Evolutionary conservation across 2,797 vertebrate genomes (phyloP), one percentile per base, ranked within the genome.

Genomic region (Hirundo rustica): DNA sequence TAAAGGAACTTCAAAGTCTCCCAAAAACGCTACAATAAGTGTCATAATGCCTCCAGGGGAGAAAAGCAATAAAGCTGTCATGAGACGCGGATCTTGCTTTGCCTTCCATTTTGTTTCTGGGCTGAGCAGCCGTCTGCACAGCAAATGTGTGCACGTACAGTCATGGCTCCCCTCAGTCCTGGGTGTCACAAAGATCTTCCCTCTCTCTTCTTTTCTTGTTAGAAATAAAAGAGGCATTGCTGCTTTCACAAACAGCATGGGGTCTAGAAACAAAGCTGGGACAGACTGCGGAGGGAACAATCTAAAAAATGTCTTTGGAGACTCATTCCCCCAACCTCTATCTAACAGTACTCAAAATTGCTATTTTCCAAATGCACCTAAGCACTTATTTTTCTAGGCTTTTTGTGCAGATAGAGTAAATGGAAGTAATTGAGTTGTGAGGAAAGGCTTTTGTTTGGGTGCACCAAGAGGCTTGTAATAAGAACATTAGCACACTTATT

Each of bases 1-100:
- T 93, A 96, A 96, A 96, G 85, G 89, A 96, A 96, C 94, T 95
- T 96, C 95, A 97, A 96, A 96, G 95, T 81, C 91, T 92, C 88
- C 94, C 66, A 81, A 96, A 96, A 94, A 96, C 14, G 79, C 88
- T 96, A 92, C 93, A 92, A 14, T 92, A 93, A 94, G 76, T 90
- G 88, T 90, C 16, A 32, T 71, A 88, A 90, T 76, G 85, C 83
- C 95, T 95, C 67, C 64, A 66, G 96, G 95, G 94, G n/a, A 94
- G 82, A 74, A 92, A 85, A 94, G 92, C 87, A 91, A 91, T 95
- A 90, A 92, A 85, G 73, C 85, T 93, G 95, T 89, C 95, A 82
- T 61, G 64, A 93, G 89, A 66, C 4, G 0, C 0, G 0, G 80
- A 66, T 89, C 88, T 88, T 79, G 71, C 89, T 73, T 95, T 88